Evolutionary conservation across 2,113 vertebrate genomes (phyloP).

Genomic region (Lophius piscatorius): DNA sequence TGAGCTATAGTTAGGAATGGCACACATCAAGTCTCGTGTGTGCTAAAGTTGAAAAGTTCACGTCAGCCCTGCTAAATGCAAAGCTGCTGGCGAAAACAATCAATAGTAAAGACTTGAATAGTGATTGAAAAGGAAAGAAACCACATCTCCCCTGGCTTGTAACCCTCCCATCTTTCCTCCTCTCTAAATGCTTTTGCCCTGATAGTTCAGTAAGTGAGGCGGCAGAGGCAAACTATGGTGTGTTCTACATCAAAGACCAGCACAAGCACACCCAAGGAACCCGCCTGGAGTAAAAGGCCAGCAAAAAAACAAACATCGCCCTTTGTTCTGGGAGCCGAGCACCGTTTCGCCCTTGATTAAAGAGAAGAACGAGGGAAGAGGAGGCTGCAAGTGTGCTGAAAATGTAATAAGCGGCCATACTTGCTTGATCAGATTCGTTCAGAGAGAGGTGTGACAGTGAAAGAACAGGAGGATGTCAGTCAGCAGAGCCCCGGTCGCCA

Average conservation of each 20-base stretch:
- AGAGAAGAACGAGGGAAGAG: constrained; percentile 58
- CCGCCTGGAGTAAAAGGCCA: constrained; percentile 66
- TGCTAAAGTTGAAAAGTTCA: constrained; percentile 36
- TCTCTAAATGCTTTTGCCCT: constrained; percentile 23
- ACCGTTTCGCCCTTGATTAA: constrained; percentile 63
- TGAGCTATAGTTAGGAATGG: constrained; percentile 43
- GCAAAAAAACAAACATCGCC: constrained; percentile 73
- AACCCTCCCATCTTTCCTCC: constrained; percentile 30
- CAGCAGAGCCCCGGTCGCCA: constrained; percentile 48
- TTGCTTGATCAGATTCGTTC: constrained; percentile 37
- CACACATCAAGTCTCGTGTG: background rate
- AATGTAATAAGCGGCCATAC: constrained; percentile 10
- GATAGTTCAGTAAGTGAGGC: constrained; percentile 11
- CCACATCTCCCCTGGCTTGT: constrained; percentile 39
- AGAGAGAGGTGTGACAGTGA: constrained; percentile 33
- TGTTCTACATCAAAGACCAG: constrained; percentile 70
- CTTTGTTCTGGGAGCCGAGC: constrained; percentile 67
- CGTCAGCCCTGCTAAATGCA: constrained; percentile 31
- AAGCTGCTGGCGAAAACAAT: constrained; percentile 5
- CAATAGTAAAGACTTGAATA: constrained; percentile 13
- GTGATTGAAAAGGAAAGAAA: constrained; percentile 67
- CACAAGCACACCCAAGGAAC: constrained; percentile 60
- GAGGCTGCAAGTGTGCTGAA: constrained; percentile 25
- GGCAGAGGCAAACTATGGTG: constrained; percentile 44
- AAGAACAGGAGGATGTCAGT: constrained; percentile 63